Conservation (phyloP, 2,888 invertebrate species). For the Opisthograptis luteolata region DNA sequence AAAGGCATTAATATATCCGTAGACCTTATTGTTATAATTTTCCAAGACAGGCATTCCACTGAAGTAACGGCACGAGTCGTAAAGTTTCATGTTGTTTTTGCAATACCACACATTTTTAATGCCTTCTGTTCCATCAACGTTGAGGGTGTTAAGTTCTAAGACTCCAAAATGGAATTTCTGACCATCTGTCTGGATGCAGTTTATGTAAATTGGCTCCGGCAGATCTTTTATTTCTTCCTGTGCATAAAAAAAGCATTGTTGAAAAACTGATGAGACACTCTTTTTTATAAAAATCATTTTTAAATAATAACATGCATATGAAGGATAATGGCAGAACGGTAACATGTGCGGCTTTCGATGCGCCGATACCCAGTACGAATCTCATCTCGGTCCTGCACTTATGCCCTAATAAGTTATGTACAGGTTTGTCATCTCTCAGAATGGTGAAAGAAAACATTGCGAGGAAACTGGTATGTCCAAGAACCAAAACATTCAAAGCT, state of each 20-base stretch:
- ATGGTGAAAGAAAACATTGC: too few relatives aligned
- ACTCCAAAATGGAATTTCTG: slow-evolving; percentile 91
- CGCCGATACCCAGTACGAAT: too few relatives aligned
- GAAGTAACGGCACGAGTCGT: slow-evolving; percentile 86
- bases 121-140: slow-evolving; percentile 84
- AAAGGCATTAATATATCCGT: slow-evolving; percentile 91
- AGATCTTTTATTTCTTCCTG: slow-evolving; percentile 86
- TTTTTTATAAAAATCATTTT: too few relatives aligned
- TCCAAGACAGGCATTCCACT: slow-evolving; percentile 86
- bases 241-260: slow-evolving; percentile 42
- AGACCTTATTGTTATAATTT: slow-evolving; percentile 91
- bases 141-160: slow-evolving; percentile 92
- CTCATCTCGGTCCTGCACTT: too few relatives aligned
- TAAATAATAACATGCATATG: too few relatives aligned
- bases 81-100: slow-evolving; percentile 86
- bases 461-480: too few relatives aligned
- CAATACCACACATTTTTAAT: slow-evolving; percentile 93
- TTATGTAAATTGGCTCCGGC: slow-evolving; percentile 91
- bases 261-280: too few relatives aligned
- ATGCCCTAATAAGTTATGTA: too few relatives aligned
- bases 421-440: too few relatives aligned
- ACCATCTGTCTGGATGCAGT: slow-evolving; percentile 93
- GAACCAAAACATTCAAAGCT: too few relatives aligned
- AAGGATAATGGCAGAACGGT: too few relatives aligned
- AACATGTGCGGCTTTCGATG: too few relatives aligned